A percentile compares a stretch with the other conserved stretches of the same genome.
These are phyloP conservation scores for Lasius platythorax DNA, from an alignment of 2,888 invertebrate species.

Conservation along the genomic window DNA sequence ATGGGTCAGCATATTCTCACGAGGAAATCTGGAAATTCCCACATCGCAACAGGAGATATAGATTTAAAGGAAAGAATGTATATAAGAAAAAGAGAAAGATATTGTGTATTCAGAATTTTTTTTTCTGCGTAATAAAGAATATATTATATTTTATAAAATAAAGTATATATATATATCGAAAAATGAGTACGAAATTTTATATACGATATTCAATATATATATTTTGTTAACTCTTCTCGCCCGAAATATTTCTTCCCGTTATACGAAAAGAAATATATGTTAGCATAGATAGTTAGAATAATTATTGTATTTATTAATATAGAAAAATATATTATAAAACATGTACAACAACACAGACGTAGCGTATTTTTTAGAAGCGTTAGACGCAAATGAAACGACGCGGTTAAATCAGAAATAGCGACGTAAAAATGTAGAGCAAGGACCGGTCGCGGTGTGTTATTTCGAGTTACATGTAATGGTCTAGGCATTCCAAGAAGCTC, in stretches of 20 bases:
- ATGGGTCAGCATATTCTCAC: background rate
- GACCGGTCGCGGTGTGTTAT: constrained; percentile 70
- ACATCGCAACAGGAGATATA: constrained; percentile 26
- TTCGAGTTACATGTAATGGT: constrained; percentile 74
- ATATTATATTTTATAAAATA: background rate
- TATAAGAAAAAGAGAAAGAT: background rate
- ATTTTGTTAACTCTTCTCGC: background rate
- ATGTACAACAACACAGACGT: background rate
- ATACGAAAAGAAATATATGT: background rate
- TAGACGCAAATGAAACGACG: constrained; percentile 3
- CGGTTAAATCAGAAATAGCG: constrained; percentile 58
- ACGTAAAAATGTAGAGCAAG: constrained; percentile 78
- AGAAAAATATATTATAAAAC: background rate
- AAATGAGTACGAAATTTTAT: background rate
- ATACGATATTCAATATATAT: background rate
- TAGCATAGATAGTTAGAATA: background rate
- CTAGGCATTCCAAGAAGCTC: constrained; percentile 76
- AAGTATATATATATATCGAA: background rate
- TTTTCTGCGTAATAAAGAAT: background rate
- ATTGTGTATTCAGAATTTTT: background rate
- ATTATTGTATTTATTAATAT: background rate
- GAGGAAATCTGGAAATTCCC: constrained; percentile 53
- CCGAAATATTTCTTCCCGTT: background rate
- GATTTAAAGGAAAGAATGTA: constrained; percentile 15
- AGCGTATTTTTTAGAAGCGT: background rate